These are phyloP conservation scores for Gallinago solitaria DNA, from an alignment of 2,797 vertebrate genomes.

Conservation along the genomic window DNA sequence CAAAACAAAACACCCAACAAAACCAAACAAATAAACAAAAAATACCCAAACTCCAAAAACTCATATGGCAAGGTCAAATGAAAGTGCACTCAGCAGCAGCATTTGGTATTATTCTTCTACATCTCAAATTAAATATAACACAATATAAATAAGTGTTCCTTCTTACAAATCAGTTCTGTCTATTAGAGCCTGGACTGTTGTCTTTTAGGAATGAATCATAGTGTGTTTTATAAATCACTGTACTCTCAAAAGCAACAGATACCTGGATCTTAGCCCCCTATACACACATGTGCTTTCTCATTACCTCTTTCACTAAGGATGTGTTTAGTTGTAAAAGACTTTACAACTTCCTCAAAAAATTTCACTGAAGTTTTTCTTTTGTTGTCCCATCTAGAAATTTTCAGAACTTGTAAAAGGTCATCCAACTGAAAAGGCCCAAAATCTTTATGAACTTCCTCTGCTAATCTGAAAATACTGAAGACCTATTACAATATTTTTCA, in stretches of 20 bases:
- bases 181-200: neutral
- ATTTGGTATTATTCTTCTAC: neutral
- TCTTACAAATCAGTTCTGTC: neutral
- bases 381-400: neutral
- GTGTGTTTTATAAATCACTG: neutral
- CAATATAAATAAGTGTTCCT: neutral
- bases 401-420: neutral
- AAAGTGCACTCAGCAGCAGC: neutral
- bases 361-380: neutral
- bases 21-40: no score
- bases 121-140: neutral
- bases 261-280: neutral
- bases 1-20: no score
- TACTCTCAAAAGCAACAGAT: neutral
- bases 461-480: neutral
- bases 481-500: neutral
- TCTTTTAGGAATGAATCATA: neutral
- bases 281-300: fast-evolving
- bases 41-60: neutral
- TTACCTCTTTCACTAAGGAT: neutral
- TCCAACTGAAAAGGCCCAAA: neutral
- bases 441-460: neutral
- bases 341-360: neutral
- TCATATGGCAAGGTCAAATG: neutral
- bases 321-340: neutral